These are phyloP conservation scores for Thalassarche chlororhynchos DNA, from an alignment of 2,113 vertebrate species.

Conservation along the genomic window DNA sequence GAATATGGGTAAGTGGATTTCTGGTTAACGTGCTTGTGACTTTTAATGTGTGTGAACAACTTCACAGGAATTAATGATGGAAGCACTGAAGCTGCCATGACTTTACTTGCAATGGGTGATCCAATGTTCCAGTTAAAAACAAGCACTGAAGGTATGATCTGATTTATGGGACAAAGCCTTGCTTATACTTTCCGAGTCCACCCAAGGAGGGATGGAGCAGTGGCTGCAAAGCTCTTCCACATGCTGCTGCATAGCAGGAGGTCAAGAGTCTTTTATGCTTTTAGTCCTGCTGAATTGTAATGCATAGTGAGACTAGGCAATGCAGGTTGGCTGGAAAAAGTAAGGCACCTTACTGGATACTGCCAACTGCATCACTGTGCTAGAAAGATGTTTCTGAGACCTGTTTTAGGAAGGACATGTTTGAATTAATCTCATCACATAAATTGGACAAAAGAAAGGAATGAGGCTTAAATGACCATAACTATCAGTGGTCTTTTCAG, in stretches of 20 bases:
- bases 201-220: neutral
- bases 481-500: neutral
- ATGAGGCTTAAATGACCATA: neutral
- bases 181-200: neutral
- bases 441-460: neutral
- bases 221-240: neutral
- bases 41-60: neutral
- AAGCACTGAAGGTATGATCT: constrained; percentile 64
- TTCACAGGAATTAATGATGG: constrained; percentile 79
- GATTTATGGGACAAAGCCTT: neutral
- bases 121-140: constrained; percentile 71
- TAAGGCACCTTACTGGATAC: neutral
- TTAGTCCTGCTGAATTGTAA: neutral
- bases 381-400: neutral
- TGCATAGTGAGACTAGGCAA: neutral
- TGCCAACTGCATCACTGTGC: neutral
- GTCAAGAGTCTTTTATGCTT: neutral
- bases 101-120: constrained; percentile 88
- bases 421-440: neutral
- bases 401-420: neutral
- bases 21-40: neutral
- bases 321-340: neutral
- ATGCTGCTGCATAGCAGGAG: neutral
- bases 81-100: constrained; percentile 90
- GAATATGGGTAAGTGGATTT: neutral